Percentiles rank a stretch among this genome's conserved stretches.
Conservation (phyloP, 2,797 vertebrate genomes). For the Bradypodion pumilum region DNA sequence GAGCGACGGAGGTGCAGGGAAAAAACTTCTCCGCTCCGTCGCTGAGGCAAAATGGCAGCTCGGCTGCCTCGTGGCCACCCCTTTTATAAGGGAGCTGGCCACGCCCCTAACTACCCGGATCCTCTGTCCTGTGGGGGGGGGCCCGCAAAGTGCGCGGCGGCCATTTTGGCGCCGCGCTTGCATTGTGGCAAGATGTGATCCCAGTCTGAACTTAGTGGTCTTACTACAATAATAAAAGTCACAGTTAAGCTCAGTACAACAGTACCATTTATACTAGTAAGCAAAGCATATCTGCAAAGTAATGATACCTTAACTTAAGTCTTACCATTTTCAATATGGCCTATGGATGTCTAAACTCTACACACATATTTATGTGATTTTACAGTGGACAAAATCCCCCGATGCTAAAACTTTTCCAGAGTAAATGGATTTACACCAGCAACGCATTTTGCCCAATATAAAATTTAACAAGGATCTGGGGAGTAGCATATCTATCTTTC, state of each 20-base stretch:
- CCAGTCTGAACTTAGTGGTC: background rate
- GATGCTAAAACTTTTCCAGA: slow-evolving; percentile 23
- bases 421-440: slow-evolving; percentile 2
- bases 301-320: background rate
- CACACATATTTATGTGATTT: slow-evolving; percentile 18
- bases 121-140: too few relatives aligned
- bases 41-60: too few relatives aligned
- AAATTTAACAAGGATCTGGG: slow-evolving; percentile 19
- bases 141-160: too few relatives aligned
- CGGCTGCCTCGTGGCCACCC: too few relatives aligned
- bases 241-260: background rate
- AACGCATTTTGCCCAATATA: slow-evolving; percentile 7
- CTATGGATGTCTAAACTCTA: slow-evolving; percentile 15
- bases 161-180: too few relatives aligned
- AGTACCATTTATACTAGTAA: background rate
- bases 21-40: too few relatives aligned
- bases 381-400: slow-evolving; percentile 25
- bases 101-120: too few relatives aligned
- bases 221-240: background rate
- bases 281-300: slow-evolving; percentile 19
- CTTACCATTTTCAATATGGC: background rate
- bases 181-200: too few relatives aligned
- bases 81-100: too few relatives aligned
- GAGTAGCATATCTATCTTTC: slow-evolving; percentile 31
- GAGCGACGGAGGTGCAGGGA: too few relatives aligned